These are phyloP conservation scores for Seira sanloemensis DNA, from an alignment of 2,888 invertebrate genomes.

Conservation along the genomic window DNA sequence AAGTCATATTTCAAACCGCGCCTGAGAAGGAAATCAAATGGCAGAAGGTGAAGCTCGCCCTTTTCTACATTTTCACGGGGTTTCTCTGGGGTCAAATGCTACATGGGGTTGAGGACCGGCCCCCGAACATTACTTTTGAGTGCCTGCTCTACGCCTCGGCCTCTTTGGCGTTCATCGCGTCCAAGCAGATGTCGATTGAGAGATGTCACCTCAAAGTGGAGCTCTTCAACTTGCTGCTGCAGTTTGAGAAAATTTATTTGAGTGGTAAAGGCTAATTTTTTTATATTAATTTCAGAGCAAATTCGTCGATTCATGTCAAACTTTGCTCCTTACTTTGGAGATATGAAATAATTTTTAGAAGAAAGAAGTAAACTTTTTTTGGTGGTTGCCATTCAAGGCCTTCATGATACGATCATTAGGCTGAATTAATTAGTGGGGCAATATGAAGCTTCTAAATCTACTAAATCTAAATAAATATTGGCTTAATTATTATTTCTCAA, in stretches of 20 bases:
- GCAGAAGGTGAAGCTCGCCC: constrained; percentile 21
- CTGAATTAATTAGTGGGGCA: neutral
- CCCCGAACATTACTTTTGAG: constrained; percentile 21
- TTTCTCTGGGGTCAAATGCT: constrained; percentile 25
- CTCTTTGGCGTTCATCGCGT: constrained; percentile 12
- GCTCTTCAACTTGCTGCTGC: constrained; percentile 18
- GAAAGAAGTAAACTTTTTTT: neutral
- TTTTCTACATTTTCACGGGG: neutral
- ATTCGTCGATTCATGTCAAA: no score
- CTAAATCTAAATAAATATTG: no score
- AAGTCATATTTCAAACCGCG: neutral
- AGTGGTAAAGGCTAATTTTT: constrained; percentile 31
- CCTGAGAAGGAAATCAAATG: neutral
- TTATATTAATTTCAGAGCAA: no score
- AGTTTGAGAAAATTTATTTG: constrained; percentile 26
- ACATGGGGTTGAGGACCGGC: neutral
- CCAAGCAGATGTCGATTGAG: constrained; percentile 10
- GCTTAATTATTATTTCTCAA: no score
- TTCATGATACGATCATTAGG: no score
- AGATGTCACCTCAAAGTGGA: neutral
- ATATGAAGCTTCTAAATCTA: neutral
- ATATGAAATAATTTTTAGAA: neutral
- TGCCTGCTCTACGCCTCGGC: constrained; percentile 9
- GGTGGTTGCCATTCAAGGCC: no score
- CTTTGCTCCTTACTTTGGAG: neutral